Evolutionary conservation across 30 jellyfish, hydroid and myxozoan species (phyloP), one percentile per base, ranked within the genome.

Genomic region (Aurelia sp.): DNA sequence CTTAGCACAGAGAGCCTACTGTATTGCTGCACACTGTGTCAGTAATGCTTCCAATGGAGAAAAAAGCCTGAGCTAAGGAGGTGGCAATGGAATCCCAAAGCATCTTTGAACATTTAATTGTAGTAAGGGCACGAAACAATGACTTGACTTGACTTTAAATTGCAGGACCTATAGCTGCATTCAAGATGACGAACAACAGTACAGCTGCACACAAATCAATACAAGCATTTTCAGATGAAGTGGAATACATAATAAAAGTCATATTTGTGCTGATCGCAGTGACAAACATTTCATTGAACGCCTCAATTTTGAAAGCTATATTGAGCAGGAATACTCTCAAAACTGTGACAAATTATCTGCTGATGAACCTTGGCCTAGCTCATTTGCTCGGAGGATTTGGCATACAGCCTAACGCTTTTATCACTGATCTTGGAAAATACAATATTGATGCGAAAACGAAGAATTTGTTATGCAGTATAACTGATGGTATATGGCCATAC

Each of bases 401-500:
- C 0, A 40, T 69, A 17, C 79, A 69, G 62, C 79, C 79, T 4
- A 21, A 21, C 15, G 79, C 44, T 5, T 69, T 69, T 55, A 31
- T 69, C 31, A 33, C 27, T 3, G 59, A 69, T 20, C 31, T 69
- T 16, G 44, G 55, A 16, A 69, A 51, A 18, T 27, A 21, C 62
- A 69, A 69, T 5, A 55, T 50, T 11, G 11, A 27, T 18, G 35
- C 21, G 62, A 23, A 12, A 7, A 22, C 55, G 62, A 69, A 69
- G 61, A 22, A 69, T 31, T 4, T 31, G 3, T 4, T 35, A 3
- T 69, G 79, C 27, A 50, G 61, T 17, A 27, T 69, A 23, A 69
- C 79, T 17, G 79, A 69, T 69, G 79, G 79, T 3, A 50, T 69
- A 9, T 69, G 79, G 79, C 61, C 44, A 21, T 69, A 69, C 27